A percentile compares a stretch with the other conserved stretches of the same genome.
These are phyloP conservation scores for Kryptopterus vitreolus DNA, from an alignment of 2,797 vertebrate genomes.

Conservation along the genomic window DNA sequence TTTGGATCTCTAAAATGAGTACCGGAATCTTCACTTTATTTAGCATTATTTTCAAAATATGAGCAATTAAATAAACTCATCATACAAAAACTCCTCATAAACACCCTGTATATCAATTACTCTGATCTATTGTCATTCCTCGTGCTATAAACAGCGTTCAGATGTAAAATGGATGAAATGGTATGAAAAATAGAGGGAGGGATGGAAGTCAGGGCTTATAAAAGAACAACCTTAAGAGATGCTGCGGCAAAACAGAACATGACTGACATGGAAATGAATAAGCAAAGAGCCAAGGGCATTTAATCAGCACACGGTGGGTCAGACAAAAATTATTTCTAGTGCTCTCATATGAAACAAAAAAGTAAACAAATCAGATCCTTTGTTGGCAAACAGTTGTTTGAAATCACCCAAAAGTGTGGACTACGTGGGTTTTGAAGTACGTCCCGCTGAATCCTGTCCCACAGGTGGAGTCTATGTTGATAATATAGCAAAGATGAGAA, in stretches of 20 bases:
- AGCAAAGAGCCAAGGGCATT: background rate
- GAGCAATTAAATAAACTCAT: too few species aligned
- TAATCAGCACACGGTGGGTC: background rate
- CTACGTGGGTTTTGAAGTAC: background rate
- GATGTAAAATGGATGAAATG: too few species aligned
- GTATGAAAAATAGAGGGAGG: background rate
- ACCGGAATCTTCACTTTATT: too few species aligned
- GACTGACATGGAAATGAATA: background rate
- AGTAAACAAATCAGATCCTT: background rate
- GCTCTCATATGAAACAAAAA: too few species aligned
- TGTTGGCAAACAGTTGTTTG: background rate
- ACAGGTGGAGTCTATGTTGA: background rate
- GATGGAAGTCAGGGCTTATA: background rate
- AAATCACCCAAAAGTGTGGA: background rate
- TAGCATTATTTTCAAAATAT: constrained; percentile 1
- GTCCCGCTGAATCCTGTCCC: background rate
- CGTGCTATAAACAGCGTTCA: background rate
- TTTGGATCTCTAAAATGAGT: too few species aligned
- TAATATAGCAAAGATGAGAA: too few species aligned
- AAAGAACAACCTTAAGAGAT: background rate
- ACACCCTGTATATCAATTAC: background rate
- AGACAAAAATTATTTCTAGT: too few species aligned
- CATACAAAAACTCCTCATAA: too few species aligned
- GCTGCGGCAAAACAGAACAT: constrained; percentile 1
- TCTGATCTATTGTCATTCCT: background rate